phyloP scores from a whole-genome alignment of 64 coral and sea anemone genomes.

The Pocillopora damicornis region DNA sequence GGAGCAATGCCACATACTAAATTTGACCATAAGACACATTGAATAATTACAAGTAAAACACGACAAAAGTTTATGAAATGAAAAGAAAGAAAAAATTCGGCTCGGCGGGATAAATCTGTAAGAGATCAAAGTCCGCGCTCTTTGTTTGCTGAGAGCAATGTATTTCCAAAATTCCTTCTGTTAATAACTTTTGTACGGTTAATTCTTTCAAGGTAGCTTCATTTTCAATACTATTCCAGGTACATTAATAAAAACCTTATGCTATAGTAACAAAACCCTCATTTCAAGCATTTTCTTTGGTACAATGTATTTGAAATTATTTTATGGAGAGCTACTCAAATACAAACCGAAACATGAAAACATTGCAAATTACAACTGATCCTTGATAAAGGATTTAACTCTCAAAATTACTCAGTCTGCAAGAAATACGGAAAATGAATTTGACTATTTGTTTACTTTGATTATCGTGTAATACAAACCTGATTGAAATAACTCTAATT shows the following conservation, averaged over 20 bases:
- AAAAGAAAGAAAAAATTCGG: neutral
- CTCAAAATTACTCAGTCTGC: neutral
- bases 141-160: neutral
- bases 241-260: neutral
- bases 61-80: neutral
- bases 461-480: neutral
- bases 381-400: neutral
- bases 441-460: neutral
- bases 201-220: neutral
- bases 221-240: neutral
- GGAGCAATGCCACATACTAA: neutral
- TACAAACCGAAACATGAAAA: neutral
- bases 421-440: neutral
- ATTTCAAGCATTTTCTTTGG: neutral
- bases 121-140: neutral
- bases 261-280: neutral
- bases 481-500: neutral
- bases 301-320: neutral
- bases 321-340: neutral
- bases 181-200: neutral
- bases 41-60: slow-evolving; percentile 8
- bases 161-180: neutral
- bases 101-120: neutral
- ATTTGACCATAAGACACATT: neutral
- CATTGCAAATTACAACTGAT: neutral